Percentiles rank a stretch among this genome's conserved stretches.
These are phyloP conservation scores for Ceramica pisi DNA, from an alignment of 2,888 invertebrate species.

Conservation along the genomic window DNA sequence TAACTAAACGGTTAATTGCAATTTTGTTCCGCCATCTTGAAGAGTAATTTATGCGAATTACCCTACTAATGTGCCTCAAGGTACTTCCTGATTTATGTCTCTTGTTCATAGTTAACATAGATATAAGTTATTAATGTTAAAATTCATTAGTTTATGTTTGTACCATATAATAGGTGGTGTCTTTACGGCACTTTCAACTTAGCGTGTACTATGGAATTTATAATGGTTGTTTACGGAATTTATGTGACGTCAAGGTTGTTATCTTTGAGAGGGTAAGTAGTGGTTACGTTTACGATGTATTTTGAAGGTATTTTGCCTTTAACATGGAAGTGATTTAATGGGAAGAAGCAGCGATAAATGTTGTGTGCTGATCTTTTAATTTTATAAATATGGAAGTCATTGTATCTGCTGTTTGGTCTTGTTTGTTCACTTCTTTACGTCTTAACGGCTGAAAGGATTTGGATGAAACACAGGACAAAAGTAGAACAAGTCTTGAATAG, in stretches of 20 bases:
- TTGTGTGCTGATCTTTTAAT: too few relatives aligned
- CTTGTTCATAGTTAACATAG: constrained; percentile 59
- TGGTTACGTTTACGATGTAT: constrained; percentile 24
- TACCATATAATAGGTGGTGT: constrained; percentile 32
- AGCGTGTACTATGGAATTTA: constrained; percentile 56
- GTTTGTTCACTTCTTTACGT: too few relatives aligned
- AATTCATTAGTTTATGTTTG: constrained; percentile 62
- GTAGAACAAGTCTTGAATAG: too few relatives aligned
- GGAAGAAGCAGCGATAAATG: neutral
- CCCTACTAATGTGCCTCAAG: constrained; percentile 59
- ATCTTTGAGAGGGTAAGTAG: constrained; percentile 11
- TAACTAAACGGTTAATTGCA: constrained; percentile 37
- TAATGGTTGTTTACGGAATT: constrained; percentile 53
- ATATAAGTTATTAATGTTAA: constrained; percentile 59
- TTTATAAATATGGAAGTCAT: too few relatives aligned
- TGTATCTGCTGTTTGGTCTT: too few relatives aligned
- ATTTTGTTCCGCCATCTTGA: constrained; percentile 42
- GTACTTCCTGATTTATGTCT: constrained; percentile 60
- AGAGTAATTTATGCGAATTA: constrained; percentile 61
- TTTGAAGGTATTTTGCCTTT: constrained; percentile 39
- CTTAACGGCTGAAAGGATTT: too few relatives aligned
- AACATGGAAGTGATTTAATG: neutral
- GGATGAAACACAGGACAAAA: too few relatives aligned
- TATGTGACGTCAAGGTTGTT: constrained; percentile 35
- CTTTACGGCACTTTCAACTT: constrained; percentile 54